Conservation (phyloP, 2,797 vertebrate species). For the Crotalus adamanteus region DNA sequence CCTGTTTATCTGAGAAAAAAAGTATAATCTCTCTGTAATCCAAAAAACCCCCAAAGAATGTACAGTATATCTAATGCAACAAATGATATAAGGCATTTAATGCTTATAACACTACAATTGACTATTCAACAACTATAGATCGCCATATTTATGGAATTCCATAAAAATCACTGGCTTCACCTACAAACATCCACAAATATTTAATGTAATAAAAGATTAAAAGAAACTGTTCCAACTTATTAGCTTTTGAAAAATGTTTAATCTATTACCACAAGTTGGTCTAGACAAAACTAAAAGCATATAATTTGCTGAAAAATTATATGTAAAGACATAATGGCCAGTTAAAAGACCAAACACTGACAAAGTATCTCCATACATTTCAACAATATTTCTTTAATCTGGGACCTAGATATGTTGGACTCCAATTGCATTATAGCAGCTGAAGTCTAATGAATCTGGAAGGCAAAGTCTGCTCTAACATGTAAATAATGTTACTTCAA, state of each 20-base stretch:
- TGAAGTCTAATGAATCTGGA: neutral
- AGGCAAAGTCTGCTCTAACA: neutral
- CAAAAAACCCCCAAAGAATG: neutral
- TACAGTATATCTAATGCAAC: neutral
- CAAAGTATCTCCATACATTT: neutral
- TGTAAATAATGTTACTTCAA: neutral
- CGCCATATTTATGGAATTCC: constrained; percentile 7
- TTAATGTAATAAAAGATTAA: constrained; percentile 1
- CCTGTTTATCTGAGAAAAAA: neutral
- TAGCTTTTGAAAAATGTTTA: constrained; percentile 33
- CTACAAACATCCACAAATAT: constrained; percentile 28
- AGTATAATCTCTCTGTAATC: too few species aligned
- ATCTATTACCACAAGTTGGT: constrained; percentile 5
- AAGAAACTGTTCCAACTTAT: constrained; percentile 11
- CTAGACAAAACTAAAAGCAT: constrained; percentile 32
- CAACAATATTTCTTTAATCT: neutral
- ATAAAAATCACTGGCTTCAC: constrained; percentile 9
- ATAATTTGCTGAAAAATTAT: constrained; percentile 42
- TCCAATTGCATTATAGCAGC: neutral
- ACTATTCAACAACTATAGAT: neutral
- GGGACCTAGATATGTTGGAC: neutral
- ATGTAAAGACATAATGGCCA: constrained; percentile 18
- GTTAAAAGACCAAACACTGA: constrained; percentile 28
- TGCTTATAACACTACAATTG: neutral
- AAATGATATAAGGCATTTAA: neutral